Evolutionary conservation across 1,140 invertebrate genomes (phyloP).

Genomic region (Lamellibrachia luymesi): DNA sequence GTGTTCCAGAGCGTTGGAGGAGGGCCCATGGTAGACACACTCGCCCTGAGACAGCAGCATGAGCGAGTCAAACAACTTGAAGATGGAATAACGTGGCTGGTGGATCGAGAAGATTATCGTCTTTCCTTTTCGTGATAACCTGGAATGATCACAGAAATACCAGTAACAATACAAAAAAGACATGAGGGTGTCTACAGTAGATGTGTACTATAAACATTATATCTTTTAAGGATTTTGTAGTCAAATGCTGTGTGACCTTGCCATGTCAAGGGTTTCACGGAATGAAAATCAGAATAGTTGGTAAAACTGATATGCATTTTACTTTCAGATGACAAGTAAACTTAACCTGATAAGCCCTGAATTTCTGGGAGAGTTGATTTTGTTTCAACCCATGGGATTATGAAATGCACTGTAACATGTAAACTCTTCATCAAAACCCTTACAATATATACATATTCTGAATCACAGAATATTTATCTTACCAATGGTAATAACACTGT

Average conservation of each 20-base stretch:
- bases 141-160: slow-evolving; percentile 32
- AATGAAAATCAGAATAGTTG: too few relatives aligned
- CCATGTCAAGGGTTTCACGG: too few relatives aligned
- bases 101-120: slow-evolving; percentile 57
- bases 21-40: slow-evolving; percentile 49
- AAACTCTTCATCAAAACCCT: too few relatives aligned
- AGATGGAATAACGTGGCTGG: slow-evolving; percentile 56
- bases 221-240: neutral
- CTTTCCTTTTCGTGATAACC: slow-evolving; percentile 44
- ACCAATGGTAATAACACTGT: too few relatives aligned
- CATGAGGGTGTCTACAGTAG: neutral
- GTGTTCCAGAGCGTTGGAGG: slow-evolving; percentile 43
- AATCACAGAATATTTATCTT: too few relatives aligned
- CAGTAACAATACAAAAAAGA: neutral
- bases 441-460: too few relatives aligned
- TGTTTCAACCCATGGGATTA: too few relatives aligned
- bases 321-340: too few relatives aligned
- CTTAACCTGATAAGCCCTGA: too few relatives aligned
- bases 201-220: neutral
- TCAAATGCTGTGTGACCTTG: neutral
- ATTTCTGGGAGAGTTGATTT: too few relatives aligned
- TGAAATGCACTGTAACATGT: too few relatives aligned
- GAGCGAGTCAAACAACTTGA: slow-evolving; percentile 50
- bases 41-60: slow-evolving; percentile 49
- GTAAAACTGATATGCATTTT: too few relatives aligned